Evolutionary conservation across 2,113 vertebrate genomes (phyloP).

Genomic region (Esox niger): DNA sequence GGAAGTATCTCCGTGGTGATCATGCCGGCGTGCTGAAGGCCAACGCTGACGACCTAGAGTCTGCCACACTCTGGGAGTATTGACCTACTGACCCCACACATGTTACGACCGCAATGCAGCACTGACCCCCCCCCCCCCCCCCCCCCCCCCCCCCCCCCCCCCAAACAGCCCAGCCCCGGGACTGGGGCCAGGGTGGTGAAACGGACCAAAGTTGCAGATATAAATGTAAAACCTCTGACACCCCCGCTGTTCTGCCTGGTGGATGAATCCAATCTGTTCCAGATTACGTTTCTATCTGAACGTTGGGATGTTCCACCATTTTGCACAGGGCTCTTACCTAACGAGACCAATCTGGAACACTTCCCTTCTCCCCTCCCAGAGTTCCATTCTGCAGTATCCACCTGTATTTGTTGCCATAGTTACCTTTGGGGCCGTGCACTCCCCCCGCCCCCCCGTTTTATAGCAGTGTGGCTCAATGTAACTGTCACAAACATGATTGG

Average conservation of each 20-base stretch:
- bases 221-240: no score
- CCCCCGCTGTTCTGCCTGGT: no score
- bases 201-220: no score
- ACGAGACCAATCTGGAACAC: no score
- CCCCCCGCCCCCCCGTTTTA: constrained; percentile 51
- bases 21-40: constrained; percentile 97
- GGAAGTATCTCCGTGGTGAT: constrained; percentile 94
- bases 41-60: constrained; percentile 84
- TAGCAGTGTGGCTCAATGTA: constrained; percentile 54
- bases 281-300: no score
- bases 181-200: no score
- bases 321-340: no score
- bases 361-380: not conserved
- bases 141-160: not conserved
- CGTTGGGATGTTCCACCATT: no score
- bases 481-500: constrained; percentile 37
- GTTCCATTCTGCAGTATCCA: constrained; percentile 49
- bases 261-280: no score
- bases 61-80: constrained; percentile 95
- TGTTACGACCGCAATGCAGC: constrained; percentile 42
- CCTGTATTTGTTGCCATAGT: constrained; percentile 65
- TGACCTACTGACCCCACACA: constrained; percentile 69
- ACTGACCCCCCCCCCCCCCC: not conserved
- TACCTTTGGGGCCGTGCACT: constrained; percentile 62
- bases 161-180: no score